Base-by-base conservation (phyloP, 35 echinoderm and acorn worm genomes). In the Hemicentrotus pulcherrimus region DNA sequence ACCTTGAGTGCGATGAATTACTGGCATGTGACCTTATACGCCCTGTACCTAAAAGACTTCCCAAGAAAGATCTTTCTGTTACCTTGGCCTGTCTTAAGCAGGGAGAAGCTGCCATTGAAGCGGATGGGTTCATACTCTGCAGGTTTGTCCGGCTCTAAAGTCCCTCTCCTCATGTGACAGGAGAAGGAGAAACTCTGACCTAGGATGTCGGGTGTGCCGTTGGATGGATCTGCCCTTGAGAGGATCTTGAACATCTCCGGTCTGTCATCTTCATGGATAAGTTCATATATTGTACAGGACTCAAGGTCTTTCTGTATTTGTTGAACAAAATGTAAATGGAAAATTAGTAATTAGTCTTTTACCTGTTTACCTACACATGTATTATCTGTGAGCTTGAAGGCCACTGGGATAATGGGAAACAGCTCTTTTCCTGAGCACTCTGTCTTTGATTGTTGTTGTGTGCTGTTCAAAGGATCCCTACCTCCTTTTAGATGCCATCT, bases 161-260 rank as follows among this genome's bases (percentile, higher is more conserved):
- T 95, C 31, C 97, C 97, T 48, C 92, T 95, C 85, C 96, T 94
- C 96, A 99, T 97, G 46, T 96, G 95, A 94, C 97, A 97, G 15
- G 95, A 47, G 88, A 97, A 97, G 32, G 94, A 96, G 94, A 94
- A 97, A 45, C 96, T 92, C 88, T 97, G 97, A 61, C 91, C 86
- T 35, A 96, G 86, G 14, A 97, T 61, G 32, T 94, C 95, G 9
- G 46, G 95, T 32, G 88, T 97, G 47, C 94, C 94, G 41, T 85
- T 91, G 86, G 96, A 96, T 14, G 89, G 86, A 45, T 99, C 97
- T 46, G 97, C 98, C 88, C 95, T 86, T 28, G 97, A 95, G 19
- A 99, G 94, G 52, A 99, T 99, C 96, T 99, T 99, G 85, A 96
- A 99, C 92, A 99, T 99, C 48, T 99, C 97, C 19, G 97, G 98